Evolutionary conservation across 2,113 vertebrate species (phyloP), one percentile per base, ranked within the genome.

Genomic region (Steatornis caripensis): DNA sequence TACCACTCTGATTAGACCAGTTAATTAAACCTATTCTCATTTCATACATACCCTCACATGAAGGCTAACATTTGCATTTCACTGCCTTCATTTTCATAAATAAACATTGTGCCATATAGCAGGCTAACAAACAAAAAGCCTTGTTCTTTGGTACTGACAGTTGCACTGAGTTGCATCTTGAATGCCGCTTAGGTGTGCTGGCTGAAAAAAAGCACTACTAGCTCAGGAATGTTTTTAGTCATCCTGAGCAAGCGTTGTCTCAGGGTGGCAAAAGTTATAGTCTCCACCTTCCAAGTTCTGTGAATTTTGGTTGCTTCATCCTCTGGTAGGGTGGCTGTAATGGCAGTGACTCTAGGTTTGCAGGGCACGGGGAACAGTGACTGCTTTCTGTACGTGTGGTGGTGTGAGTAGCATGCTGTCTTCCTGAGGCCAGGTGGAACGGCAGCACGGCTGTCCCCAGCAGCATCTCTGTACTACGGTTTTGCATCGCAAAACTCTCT

Each of bases 21-120:
- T 71, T 95, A 92, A 93, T 96, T 94, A 91, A 93, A 84, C 30
- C 65, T 82, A 5, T 57, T 87, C 65, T 87, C 24, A 37, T 86
- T 84, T 90, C 46, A 37, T 64, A 64, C 0, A 0, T 68, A 68
- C 48, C 48, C 78, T 91, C 43, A 49, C 32, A 29, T 65, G 74
- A 91, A 57, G 27, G 39, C 57, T 36, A 86, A 75, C 37, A 62
- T 85, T 89, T 84, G 30, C 46, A 48, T 62, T 84, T 95, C 71
- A 27, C n/a, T 72, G 43, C 89, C 89, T 93, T 75, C 12, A 18
- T 89, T 87, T 96, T 93, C 69, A 79, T 79, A 53, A 69, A 75
- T 61, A 90, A 83, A 51, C 55, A 69, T 71, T 27, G 49, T 68
- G 30, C 43, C n/a, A 30, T 23, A 14, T 27, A 78, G 46, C n/a